These are phyloP conservation scores for Melitaea athalia DNA, from an alignment of 2,888 invertebrate genomes.

Conservation along the genomic window DNA sequence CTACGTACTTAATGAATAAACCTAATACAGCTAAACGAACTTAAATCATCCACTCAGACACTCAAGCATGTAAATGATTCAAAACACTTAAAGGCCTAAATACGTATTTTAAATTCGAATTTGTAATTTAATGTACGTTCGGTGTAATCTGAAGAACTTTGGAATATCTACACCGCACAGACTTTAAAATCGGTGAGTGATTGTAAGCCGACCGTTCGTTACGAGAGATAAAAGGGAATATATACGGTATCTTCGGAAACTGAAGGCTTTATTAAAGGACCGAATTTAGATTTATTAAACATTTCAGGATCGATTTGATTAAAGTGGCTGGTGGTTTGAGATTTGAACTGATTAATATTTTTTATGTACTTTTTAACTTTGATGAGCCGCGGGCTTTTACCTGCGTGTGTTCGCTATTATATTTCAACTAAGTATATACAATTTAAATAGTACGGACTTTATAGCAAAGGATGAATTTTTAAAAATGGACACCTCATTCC, in stretches of 20 bases:
- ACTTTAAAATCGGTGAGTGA: conserved; percentile 20
- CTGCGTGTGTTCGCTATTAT: no score
- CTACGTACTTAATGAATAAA: background rate
- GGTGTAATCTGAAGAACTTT: conserved; percentile 6
- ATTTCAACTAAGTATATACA: no score
- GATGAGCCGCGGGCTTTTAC: no score
- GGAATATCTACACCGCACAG: conserved; percentile 5
- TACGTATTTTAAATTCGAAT: conserved; percentile 1
- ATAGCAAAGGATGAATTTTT: no score
- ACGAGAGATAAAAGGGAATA: conserved; percentile 58
- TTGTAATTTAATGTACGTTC: conserved; percentile 9
- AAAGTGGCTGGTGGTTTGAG: conserved; percentile 3
- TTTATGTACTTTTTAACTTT: background rate
- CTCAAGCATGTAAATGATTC: background rate
- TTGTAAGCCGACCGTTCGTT: conserved; percentile 45
- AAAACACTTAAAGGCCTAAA: background rate
- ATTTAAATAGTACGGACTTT: no score
- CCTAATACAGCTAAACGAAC: background rate
- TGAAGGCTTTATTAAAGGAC: conserved; percentile 49
- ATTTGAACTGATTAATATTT: background rate
- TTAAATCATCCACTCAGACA: background rate
- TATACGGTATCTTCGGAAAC: conserved; percentile 57
- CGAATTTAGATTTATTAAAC: conserved; percentile 49
- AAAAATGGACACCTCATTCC: no score
- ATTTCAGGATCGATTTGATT: conserved; percentile 23